Base-by-base conservation (phyloP, 2,797 vertebrate genomes). In the Microchirus variegatus region DNA sequence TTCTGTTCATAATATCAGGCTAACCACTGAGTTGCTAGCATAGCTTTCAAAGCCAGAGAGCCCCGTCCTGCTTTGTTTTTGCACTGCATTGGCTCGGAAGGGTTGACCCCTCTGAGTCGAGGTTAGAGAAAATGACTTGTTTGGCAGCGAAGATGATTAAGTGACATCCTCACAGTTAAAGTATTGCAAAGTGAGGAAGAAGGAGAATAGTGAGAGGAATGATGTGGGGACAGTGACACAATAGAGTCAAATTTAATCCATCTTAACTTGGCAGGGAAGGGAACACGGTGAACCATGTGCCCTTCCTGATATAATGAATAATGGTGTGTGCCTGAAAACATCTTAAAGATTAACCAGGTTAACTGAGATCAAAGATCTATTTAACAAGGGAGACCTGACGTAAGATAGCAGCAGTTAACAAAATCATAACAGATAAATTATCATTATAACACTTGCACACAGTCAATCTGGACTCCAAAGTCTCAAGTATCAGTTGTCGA, bases 11-110 rank as follows among this genome's bases (percentile, higher is more conserved):
- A 68, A 49, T 22, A n/a, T 66, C 22, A 22, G 58, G 42, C 55
- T 73, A 75, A 75, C 83, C 73, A 10, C 77, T 7, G 59, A 68
- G 81, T 63, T 53, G 43, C 56, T 45, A 54, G 70, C 78, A 78
- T 69, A 76, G 26, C 51, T 82, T 55, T 45, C 15, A 9, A 46
- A 63, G 35, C 55, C 63, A 63, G 5, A 18, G 43, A 9, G 48
- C 53, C 59, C 50, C 44, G 18, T 65, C 52, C 46, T 38, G 53
- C 40, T 50, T 67, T 73, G 56, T 61, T 64, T 26, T 62, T 73
- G 15, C 38, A 10, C 36, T 52, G 43, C 46, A 56, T 62, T 74
- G 51, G 53, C 75, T 67, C 16, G 53, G n/a, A 46, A 54, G 50
- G 49, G 42, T 35, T 51, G 59, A 42, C 47, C 47, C 40, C 38